Base-by-base conservation (phyloP, 2,888 invertebrate species). In the Odontothrips loti region DNA sequence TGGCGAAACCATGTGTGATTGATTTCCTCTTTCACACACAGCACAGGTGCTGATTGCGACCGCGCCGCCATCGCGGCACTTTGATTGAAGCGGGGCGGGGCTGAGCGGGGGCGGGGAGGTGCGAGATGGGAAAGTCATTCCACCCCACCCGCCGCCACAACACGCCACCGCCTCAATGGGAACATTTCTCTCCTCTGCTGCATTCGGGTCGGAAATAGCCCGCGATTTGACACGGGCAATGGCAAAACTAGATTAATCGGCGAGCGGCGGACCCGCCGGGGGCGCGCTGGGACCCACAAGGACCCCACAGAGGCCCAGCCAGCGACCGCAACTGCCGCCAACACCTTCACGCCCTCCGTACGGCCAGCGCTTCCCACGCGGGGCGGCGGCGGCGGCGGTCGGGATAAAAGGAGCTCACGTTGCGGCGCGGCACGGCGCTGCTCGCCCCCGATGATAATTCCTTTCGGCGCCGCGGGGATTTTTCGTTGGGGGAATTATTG, bases 61-160 rank as follows among this genome's bases (percentile, higher is more conserved):
- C 6, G 34, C 34, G 34, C 34, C 34, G 34, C 34, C 34, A 43
- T 6, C 34, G 34, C 34, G 34, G 34, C 34, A 43, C 34, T 43
- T 43, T 43, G 34, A 43, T 43, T 43, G 34, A n/a, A n/a, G 58
- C 58, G 15, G 58, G 58, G 58, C 58, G 58, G 11, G 58, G 58
- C 58, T 11, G 58, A 6, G 58, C 58, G 58, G 58, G 2, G 51
- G 51, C 51, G 51, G 51, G 51, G 51, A 12, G 51, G 58, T 17
- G 58, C 58, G 58, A n/a, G 58, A 58, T 58, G 58, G 58, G n/a
- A n/a, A 58, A 58, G 58, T 58, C 58, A 58, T 58, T n/a, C 58
- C 34, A 43, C 34, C 58, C 58, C 58, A 6, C 34, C 34, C 34
- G 34, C 34, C 34, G 6, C 34, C 2, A 43, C 34, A 43, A 43